Evolutionary conservation across 2,113 vertebrate genomes (phyloP).

Genomic region (Phalacrocorax aristotelis): DNA sequence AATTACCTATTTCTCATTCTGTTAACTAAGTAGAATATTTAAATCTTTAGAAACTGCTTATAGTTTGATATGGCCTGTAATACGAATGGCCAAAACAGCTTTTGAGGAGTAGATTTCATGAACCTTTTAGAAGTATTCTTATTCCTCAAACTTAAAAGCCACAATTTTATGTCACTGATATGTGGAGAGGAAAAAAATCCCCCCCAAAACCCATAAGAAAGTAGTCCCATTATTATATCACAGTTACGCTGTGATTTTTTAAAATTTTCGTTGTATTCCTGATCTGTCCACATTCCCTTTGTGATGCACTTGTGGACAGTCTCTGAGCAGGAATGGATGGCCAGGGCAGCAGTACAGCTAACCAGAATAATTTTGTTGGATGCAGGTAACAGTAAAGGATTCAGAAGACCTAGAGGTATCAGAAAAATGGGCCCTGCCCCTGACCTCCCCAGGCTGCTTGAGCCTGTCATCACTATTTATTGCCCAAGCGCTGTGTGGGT

Average conservation of each 20-base stretch:
- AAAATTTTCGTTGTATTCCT: not conserved
- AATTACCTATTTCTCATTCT: not conserved
- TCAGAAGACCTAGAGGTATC: not conserved
- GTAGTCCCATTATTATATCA: not conserved
- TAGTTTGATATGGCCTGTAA: not conserved
- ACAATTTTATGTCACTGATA: not conserved
- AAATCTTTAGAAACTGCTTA: not conserved
- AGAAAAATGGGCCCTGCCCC: not conserved
- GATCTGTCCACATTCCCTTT: not conserved
- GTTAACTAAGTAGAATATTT: not conserved
- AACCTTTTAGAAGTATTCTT: not conserved
- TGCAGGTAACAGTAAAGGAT: not conserved
- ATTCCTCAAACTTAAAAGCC: not conserved
- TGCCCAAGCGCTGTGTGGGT: not conserved
- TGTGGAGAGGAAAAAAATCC: not conserved
- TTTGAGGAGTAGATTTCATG: not conserved
- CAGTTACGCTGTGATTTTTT: not conserved
- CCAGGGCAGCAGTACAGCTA: not conserved
- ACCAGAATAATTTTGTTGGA: not conserved
- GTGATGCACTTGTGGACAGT: not conserved
- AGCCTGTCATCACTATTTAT: not conserved
- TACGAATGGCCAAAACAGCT: not conserved
- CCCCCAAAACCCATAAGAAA: not conserved
- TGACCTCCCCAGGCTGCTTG: not conserved
- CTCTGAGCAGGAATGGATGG: not conserved